Evolutionary conservation across 2,888 invertebrate genomes (phyloP).

Genomic region (Cephalotes varians): DNA sequence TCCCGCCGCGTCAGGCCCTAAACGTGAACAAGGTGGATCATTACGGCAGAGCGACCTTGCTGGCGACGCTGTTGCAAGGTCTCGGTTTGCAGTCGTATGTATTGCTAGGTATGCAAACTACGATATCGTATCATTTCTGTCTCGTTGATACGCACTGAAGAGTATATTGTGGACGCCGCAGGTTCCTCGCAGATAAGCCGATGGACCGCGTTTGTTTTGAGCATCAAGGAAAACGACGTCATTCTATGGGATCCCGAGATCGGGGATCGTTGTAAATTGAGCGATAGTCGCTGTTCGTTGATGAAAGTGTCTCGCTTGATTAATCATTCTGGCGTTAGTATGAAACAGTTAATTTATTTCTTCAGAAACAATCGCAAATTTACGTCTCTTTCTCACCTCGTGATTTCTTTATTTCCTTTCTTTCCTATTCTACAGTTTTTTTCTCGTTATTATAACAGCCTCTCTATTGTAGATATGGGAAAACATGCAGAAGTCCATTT

Average conservation of each 20-base stretch:
- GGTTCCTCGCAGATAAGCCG: conserved; percentile 82
- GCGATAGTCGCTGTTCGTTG: conserved; percentile 81
- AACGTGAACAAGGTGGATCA: conserved; percentile 83
- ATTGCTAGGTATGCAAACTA: conserved; percentile 77
- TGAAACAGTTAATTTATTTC: neutral
- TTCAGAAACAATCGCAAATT: neutral
- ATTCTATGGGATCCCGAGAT: conserved; percentile 83
- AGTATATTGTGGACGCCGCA: conserved; percentile 42
- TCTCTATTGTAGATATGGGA: conserved; percentile 81
- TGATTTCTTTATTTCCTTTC: neutral
- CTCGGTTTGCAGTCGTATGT: conserved; percentile 80
- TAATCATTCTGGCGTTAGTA: conserved; percentile 82
- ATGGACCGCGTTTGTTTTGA: conserved; percentile 82
- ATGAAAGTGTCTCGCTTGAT: conserved; percentile 80
- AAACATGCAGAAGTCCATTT: conserved; percentile 79
- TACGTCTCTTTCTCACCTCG: neutral
- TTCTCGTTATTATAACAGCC: neutral
- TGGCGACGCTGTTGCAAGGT: conserved; percentile 80
- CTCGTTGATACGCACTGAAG: neutral
- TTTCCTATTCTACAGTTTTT: too few relatives aligned
- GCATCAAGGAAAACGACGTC: conserved; percentile 74
- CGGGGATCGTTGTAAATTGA: conserved; percentile 79
- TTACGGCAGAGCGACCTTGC: conserved; percentile 82
- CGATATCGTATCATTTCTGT: neutral
- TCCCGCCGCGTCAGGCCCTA: conserved; percentile 82